phyloP scores from a whole-genome alignment of 2,888 invertebrate species.

The Morpho helenor region DNA sequence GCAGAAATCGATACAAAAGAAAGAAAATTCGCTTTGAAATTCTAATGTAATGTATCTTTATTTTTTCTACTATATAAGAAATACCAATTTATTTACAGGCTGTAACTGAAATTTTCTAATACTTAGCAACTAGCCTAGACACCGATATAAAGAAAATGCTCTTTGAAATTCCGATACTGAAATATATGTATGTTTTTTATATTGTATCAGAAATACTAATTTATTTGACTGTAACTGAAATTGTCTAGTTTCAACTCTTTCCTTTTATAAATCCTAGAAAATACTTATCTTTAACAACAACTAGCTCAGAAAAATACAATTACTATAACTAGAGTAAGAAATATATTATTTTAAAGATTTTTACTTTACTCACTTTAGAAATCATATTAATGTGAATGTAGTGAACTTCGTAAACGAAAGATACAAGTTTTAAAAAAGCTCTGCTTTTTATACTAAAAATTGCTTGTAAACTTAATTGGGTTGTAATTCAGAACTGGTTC shows the following conservation, averaged over 20 bases:
- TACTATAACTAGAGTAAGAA: neutral
- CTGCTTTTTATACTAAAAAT: conserved; percentile 41
- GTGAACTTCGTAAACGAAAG: conserved; percentile 42
- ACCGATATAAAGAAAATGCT: too few species aligned
- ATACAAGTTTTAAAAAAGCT: conserved; percentile 31
- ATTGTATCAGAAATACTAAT: too few species aligned
- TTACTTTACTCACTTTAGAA: conserved; percentile 39
- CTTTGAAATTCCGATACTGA: too few species aligned
- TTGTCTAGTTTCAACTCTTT: neutral
- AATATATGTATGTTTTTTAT: too few species aligned
- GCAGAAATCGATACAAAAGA: too few species aligned
- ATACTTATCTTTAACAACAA: neutral
- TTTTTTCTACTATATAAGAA: too few species aligned
- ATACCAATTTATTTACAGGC: too few species aligned
- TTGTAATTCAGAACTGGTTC: conserved; percentile 13
- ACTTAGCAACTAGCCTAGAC: too few species aligned
- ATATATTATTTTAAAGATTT: neutral
- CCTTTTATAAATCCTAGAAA: neutral
- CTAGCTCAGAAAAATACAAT: neutral
- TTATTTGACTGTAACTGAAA: neutral
- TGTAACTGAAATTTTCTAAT: too few species aligned
- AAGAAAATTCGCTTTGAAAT: too few species aligned
- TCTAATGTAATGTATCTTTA: too few species aligned
- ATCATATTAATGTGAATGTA: conserved; percentile 40
- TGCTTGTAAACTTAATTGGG: neutral